Evolutionary conservation across 2,888 invertebrate species (phyloP), one percentile per base, ranked within the genome.

Genomic region (Eupithecia exiguata): DNA sequence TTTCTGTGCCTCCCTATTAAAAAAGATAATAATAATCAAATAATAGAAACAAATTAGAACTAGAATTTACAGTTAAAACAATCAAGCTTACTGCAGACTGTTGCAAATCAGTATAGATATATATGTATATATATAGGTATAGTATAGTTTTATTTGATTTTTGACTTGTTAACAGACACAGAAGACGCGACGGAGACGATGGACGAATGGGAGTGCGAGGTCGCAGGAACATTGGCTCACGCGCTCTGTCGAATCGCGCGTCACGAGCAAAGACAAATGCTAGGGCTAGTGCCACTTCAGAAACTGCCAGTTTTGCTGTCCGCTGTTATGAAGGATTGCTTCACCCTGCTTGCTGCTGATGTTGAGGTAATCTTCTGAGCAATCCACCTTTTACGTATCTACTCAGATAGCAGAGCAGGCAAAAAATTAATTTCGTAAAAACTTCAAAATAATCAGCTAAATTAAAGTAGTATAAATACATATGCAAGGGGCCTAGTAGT

Each of bases 231-330:
- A 63, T 95, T 97, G 83, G 96, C 98, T 6, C 97, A 46, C 98
- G 97, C 1, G 93, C 98, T 75, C 97, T 97, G 77, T 96, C 97
- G 74, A 93, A 16, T 99, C 25, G 97, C 99, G 95, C 97, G 98
- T 82, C 97, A 97, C 89, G 99, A 99, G 90, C 96, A 97, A 79
- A 95, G 96, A 68, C 91, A 97, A 46, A 97, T 99, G 95, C 96
- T 96, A 69, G 97, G 97, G 46, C 97, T 99, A 12, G 96, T 99
- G 84, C 97, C 98, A 12, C 92, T 96, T 77, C 96, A 97, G 62
- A 96, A 97, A 81, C 97, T 98, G 86, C 96, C 97, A 43, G 96
- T 97, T 80, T 97, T 98, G 10, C 97, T 99, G 86, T 97, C 97
- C 80, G 96, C 96, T 62, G 96, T 99, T 77, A 96, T 98, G 12